A percentile compares a stretch with the other conserved stretches of the same genome.
phyloP scores from a whole-genome alignment of 2,888 invertebrate genomes.

The Sphinx pinastri region DNA sequence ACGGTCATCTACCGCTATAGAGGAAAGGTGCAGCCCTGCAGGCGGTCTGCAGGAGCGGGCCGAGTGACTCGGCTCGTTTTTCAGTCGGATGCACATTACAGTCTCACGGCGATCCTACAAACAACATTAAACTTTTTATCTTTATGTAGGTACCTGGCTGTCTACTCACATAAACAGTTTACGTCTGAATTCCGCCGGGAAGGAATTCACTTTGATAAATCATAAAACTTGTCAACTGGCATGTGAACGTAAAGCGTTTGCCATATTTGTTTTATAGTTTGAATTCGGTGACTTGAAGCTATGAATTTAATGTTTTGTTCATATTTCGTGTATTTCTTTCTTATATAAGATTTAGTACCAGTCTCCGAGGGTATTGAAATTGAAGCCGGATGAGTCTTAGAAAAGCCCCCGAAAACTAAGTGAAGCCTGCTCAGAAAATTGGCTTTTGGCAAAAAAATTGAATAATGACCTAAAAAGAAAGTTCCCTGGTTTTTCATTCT shows the following conservation, averaged over 20 bases:
- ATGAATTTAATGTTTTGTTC: background rate
- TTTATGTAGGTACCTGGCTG: conserved; percentile 28
- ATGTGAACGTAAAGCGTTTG: conserved; percentile 13
- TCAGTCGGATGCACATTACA: conserved; percentile 58
- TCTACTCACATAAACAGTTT: conserved; percentile 23
- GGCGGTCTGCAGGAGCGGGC: conserved; percentile 36
- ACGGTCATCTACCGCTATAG: background rate
- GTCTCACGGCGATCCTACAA: conserved; percentile 51
- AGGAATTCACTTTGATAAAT: conserved; percentile 19
- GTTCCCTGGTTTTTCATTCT: too few species aligned
- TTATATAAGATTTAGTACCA: too few species aligned
- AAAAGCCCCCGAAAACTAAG: too few species aligned
- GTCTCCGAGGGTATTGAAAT: too few species aligned
- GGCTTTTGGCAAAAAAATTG: too few species aligned
- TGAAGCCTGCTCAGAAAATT: too few species aligned
- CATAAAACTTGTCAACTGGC: conserved; percentile 23
- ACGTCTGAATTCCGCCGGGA: conserved; percentile 17
- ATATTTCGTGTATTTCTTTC: too few species aligned
- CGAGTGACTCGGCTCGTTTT: conserved; percentile 54
- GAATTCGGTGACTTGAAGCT: background rate
- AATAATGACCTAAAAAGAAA: too few species aligned
- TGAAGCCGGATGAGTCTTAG: too few species aligned
- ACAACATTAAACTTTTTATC: conserved; percentile 63
- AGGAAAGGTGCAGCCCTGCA: background rate
- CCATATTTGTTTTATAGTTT: conserved; percentile 11